Evolutionary conservation across 2,113 vertebrate genomes (phyloP), one percentile per base, ranked within the genome.

Genomic region (Sula dactylatra): DNA sequence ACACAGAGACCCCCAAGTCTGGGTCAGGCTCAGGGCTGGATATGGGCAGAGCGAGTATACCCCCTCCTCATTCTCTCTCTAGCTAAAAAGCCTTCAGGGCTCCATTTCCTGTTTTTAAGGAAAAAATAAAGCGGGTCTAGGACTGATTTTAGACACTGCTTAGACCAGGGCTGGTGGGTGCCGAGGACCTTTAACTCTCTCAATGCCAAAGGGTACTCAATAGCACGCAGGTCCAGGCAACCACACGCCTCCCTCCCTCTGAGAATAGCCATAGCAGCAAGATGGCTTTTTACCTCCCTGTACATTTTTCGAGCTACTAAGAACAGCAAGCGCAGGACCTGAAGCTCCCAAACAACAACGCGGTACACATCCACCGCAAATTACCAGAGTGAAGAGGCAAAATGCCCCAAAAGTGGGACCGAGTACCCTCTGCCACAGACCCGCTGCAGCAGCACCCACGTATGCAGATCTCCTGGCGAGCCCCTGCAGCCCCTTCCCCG

Each of bases 1-100:
- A 97, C 90, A 98, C 21, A 93, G 86, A 98, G 98, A 99, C 98
- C 98, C 98, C 98, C 98, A 98, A 97, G 98, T 98, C 98, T 98
- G 98, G 98, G 98, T 98, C 97, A 98, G 97, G 83, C 96, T 79
- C 79, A 55, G 97, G 96, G 96, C 94, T 98, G 97, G 54, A 50
- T 97, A 94, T 94, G 97, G 96, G 96, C 85, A 95, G 94, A 84
- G 52, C 1, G 18, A 87, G 49, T 34, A 90, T 78, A 78, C 95
- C 95, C 96, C 96, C 94, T 95, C 96, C 96, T 96, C 90, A 92
- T 91, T 70, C 96, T 55, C 91, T 97, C 95, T 96, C 90, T 94
- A 89, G 91, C 91, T 97, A 70, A 84, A 95, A 97, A 94, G 90
- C 82, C 96, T 98, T 97, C 93, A 85, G 96, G 96, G 93, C 95